Evolutionary conservation across 1,140 invertebrate genomes (phyloP).

Genomic region (Leptinotarsa undecemlineata): DNA sequence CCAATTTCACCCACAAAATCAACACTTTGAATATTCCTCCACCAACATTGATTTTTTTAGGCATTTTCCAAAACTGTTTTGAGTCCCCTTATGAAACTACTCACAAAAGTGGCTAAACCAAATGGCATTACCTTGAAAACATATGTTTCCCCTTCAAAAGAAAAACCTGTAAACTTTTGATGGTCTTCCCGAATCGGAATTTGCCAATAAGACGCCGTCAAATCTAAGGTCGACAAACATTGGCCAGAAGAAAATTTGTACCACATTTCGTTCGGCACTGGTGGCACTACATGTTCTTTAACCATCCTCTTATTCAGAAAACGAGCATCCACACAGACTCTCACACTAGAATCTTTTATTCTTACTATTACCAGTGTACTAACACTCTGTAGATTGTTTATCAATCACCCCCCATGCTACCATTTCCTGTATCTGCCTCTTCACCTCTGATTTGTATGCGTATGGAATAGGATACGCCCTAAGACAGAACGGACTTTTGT

Average conservation of each 20-base stretch:
- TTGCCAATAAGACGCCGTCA: constrained; percentile 23
- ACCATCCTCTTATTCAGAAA: constrained; percentile 38
- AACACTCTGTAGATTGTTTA: constrained; percentile 9
- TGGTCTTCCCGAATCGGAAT: constrained; percentile 31
- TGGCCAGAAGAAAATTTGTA: constrained; percentile 1
- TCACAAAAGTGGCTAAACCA: constrained; percentile 14
- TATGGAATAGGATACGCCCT: constrained; percentile 1
- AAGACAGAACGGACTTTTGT: background rate
- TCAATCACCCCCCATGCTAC: constrained; percentile 3
- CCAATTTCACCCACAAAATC: too few species aligned
- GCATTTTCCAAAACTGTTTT: background rate
- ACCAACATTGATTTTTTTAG: too few species aligned
- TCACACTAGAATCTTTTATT: background rate
- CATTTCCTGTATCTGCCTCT: constrained; percentile 18
- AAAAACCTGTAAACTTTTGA: constrained; percentile 25
- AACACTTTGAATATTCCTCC: too few species aligned
- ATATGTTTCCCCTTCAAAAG: constrained; percentile 17
- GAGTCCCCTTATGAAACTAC: constrained; percentile 36
- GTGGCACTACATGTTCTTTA: constrained; percentile 42
- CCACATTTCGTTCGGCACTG: constrained; percentile 10
- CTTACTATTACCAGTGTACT: background rate
- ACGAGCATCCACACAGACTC: constrained; percentile 41
- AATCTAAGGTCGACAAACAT: constrained; percentile 19
- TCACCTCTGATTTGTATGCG: background rate
- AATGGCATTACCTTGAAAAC: constrained; percentile 23